Conservation (phyloP, 2,888 invertebrate genomes). For the Adelognathus sp. region DNA sequence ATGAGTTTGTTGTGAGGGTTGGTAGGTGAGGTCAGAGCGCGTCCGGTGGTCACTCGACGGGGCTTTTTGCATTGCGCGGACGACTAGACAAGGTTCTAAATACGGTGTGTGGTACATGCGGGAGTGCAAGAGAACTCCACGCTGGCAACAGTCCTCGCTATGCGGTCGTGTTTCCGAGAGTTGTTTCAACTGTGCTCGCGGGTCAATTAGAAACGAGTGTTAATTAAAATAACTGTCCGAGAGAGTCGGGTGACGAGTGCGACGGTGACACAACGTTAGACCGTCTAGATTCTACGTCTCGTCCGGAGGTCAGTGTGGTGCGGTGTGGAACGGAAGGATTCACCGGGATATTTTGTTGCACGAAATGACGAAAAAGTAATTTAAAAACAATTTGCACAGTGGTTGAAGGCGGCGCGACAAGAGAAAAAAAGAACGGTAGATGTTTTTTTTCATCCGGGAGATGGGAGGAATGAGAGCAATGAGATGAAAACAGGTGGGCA, state of each 20-base stretch:
- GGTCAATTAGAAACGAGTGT: constrained; percentile 56
- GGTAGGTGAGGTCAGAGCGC: background rate
- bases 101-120: background rate
- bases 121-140: background rate
- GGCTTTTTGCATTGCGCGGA: background rate
- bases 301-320: background rate
- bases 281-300: background rate
- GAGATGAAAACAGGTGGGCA: background rate
- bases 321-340: background rate
- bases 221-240: constrained; percentile 53
- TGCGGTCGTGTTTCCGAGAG: constrained; percentile 1
- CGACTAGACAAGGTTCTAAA: background rate
- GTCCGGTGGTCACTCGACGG: background rate
- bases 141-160: background rate
- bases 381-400: constrained; percentile 50
- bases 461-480: background rate
- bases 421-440: constrained; percentile 11
- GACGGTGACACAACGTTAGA: background rate
- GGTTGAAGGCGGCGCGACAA: background rate
- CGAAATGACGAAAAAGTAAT: constrained; percentile 44
- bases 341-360: background rate
- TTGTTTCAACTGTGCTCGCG: constrained; percentile 33
- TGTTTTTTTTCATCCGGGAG: constrained; percentile 2
- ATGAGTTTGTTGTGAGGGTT: too few relatives aligned
- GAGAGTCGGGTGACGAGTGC: constrained; percentile 38